phyloP scores from a whole-genome alignment of 2,888 invertebrate genomes.

The Listrodromus nycthemerus region DNA sequence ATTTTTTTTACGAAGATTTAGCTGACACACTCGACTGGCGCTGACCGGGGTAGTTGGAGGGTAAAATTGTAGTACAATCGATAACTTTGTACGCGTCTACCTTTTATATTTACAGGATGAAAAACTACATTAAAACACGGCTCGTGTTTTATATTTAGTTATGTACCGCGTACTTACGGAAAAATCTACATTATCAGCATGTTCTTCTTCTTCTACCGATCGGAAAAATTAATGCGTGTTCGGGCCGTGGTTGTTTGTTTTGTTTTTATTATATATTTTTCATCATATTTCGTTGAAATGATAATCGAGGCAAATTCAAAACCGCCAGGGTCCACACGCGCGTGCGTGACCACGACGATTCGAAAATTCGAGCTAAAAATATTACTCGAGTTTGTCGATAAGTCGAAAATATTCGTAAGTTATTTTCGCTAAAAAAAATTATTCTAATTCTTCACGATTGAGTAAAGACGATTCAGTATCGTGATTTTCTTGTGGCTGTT shows the following conservation, averaged over 20 bases:
- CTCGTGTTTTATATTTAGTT: slow-evolving; percentile 58
- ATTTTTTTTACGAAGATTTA: slow-evolving; percentile 29
- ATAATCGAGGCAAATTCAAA: slow-evolving; percentile 27
- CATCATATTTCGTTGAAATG: slow-evolving; percentile 58
- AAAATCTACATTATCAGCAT: slow-evolving; percentile 47
- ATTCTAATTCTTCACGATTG: slow-evolving; percentile 44
- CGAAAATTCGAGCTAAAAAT: slow-evolving; percentile 23
- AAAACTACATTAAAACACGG: slow-evolving; percentile 68
- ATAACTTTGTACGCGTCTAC: slow-evolving; percentile 61
- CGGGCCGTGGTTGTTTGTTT: slow-evolving; percentile 50
- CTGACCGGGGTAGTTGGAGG: slow-evolving; percentile 17
- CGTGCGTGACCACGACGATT: background rate
- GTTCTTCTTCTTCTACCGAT: slow-evolving; percentile 25
- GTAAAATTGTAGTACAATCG: slow-evolving; percentile 61
- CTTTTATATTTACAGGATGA: slow-evolving; percentile 67
- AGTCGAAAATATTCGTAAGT: slow-evolving; percentile 10
- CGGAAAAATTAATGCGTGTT: slow-evolving; percentile 55
- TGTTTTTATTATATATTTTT: slow-evolving; percentile 48
- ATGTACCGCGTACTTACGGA: slow-evolving; percentile 60
- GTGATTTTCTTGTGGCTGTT: slow-evolving; percentile 17
- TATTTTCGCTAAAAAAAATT: slow-evolving; percentile 42
- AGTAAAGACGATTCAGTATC: slow-evolving; percentile 47
- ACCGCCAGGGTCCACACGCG: background rate
- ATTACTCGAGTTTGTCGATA: slow-evolving; percentile 33
- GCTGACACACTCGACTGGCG: slow-evolving; percentile 37